phyloP scores from a whole-genome alignment of 2,113 vertebrate genomes.

The Trematocara nigrifrons region DNA sequence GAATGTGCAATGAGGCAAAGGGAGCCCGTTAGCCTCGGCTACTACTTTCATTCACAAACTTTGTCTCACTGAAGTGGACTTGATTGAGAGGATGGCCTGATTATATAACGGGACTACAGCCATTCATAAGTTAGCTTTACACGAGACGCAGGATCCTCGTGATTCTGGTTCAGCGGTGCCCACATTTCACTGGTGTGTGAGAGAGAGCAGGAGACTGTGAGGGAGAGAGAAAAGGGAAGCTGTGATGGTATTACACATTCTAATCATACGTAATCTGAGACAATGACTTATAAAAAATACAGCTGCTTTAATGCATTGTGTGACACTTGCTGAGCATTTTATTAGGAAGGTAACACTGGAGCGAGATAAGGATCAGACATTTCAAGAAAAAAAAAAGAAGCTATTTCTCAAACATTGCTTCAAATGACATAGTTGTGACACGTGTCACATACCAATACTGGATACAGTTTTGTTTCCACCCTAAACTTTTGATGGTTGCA shows the following conservation, averaged over 20 bases:
- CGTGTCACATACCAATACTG: neutral
- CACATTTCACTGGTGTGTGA: neutral
- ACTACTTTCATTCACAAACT: slow-evolving; percentile 58
- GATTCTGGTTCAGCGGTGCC: slow-evolving; percentile 32
- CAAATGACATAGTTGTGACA: neutral
- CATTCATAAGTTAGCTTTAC: slow-evolving; percentile 44
- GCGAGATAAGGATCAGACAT: neutral
- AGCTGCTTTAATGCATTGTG: neutral
- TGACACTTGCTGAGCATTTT: neutral
- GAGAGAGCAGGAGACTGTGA: neutral
- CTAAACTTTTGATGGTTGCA: neutral
- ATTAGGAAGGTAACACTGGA: neutral
- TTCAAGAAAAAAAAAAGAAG: neutral
- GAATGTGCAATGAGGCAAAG: slow-evolving; percentile 37
- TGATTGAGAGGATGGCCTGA: slow-evolving; percentile 22
- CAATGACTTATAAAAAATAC: neutral
- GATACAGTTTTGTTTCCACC: neutral
- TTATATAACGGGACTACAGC: slow-evolving; percentile 45
- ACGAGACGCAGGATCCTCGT: neutral
- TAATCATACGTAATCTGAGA: neutral
- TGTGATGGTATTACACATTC: neutral
- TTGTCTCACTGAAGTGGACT: slow-evolving; percentile 28
- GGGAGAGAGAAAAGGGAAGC: neutral
- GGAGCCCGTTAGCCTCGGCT: slow-evolving; percentile 3
- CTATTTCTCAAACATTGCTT: neutral